Evolutionary conservation across 2,888 invertebrate genomes (phyloP).

Genomic region (Auanema freiburgensis): DNA sequence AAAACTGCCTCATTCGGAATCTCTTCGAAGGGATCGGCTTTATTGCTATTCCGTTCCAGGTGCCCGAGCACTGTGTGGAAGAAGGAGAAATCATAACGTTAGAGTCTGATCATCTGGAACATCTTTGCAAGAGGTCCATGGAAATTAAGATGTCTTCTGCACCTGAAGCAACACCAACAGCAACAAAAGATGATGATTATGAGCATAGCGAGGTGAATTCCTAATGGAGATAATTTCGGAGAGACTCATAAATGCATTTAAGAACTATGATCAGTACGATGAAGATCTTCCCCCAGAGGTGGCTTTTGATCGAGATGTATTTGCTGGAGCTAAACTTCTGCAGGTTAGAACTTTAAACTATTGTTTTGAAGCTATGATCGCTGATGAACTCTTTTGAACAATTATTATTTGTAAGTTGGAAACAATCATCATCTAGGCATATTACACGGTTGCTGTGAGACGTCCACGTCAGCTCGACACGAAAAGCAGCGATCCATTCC

Average conservation of each 20-base stretch:
- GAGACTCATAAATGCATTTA: slow-evolving; percentile 1
- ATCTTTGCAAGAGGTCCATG: slow-evolving; percentile 17
- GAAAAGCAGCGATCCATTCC: slow-evolving; percentile 22
- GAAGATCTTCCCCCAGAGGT: slow-evolving; percentile 57
- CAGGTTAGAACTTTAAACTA: slow-evolving; percentile 13
- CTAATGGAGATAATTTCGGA: not conserved
- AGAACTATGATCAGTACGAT: slow-evolving; percentile 54
- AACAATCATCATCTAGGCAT: slow-evolving; percentile 22
- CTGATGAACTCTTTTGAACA: not conserved
- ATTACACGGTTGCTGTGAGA: slow-evolving; percentile 30
- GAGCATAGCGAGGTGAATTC: slow-evolving; percentile 42
- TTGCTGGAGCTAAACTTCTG: slow-evolving; percentile 46
- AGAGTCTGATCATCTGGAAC: slow-evolving; percentile 14
- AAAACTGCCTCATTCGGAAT: not conserved
- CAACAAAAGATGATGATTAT: slow-evolving; percentile 31
- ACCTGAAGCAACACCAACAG: slow-evolving; percentile 15
- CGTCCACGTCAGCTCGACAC: slow-evolving; percentile 44
- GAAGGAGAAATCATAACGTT: slow-evolving; percentile 41
- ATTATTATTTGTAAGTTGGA: too few species aligned
- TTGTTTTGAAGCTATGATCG: not conserved
- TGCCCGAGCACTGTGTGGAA: slow-evolving; percentile 46
- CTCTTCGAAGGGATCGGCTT: not conserved
- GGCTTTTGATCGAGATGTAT: slow-evolving; percentile 57
- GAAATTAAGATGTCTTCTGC: slow-evolving; percentile 16
- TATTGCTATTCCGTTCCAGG: slow-evolving; percentile 24